Base-by-base conservation (phyloP, 2,888 invertebrate species). In the Pyrochroa serraticornis region DNA sequence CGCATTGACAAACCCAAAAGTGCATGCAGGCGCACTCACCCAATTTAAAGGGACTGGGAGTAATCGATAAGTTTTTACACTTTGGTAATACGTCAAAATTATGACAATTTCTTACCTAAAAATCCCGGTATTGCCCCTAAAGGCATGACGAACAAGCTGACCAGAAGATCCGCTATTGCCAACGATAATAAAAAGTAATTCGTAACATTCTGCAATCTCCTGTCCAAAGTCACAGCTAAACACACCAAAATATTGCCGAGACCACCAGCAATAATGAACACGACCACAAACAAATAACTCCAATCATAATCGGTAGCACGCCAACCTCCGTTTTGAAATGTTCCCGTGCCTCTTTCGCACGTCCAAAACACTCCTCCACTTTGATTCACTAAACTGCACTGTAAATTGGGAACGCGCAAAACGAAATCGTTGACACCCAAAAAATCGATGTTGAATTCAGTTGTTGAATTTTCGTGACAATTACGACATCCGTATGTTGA, bases 141-240 rank as follows among this genome's bases (percentile, higher is more conserved):
- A 2, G 97, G 97, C 97, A 97, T 97, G 53, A 97, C 97, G 74
- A 96, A 91, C 62, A 95, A 81, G 73, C 94, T 95, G 75, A 97
- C 96, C 62, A 97, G 83, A 56, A 97, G 83, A 82, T 97, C 97
- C 48, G 97, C 96, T 50, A 96, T 90, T 39, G 96, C 95, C 77
- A 97, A 80, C 13, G 96, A 96, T 71, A 96, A 84, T 62, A 97
- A 84, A 79, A 97, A 97, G 81, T 96, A 96, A 82, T 97, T 97
- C 63, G 97, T 97, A 65, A 95, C 93, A 80, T 95, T 97, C 80
- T 97, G 96, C 61, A 97, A 82, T 70, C 92, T 85, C 61, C 92
- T 87, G 82, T 97, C 97, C 74, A 94, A 82, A 61, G 90, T 90
- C 68, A 97, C 94, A 0, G 97, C 96, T 72, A 97, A 82, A 79